These are phyloP conservation scores for Pyrrhia umbra DNA, from an alignment of 2,888 invertebrate genomes.

Conservation along the genomic window DNA sequence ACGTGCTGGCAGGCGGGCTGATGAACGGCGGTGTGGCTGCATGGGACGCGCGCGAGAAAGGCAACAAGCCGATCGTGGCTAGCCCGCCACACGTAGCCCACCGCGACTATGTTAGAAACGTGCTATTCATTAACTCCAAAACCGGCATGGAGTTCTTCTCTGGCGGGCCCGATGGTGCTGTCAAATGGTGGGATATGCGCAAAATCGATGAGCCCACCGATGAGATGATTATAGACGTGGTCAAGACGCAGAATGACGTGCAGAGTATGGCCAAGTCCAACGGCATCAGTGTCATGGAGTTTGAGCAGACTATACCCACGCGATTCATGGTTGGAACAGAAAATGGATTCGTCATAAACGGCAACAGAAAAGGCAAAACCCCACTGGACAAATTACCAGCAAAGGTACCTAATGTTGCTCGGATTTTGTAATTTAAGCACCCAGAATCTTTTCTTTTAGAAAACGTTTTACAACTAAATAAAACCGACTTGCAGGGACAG, in stretches of 20 bases:
- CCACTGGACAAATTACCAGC: slow-evolving; percentile 91
- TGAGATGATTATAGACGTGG: slow-evolving; percentile 92
- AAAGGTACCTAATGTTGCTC: no score
- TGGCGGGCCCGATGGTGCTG: slow-evolving; percentile 96
- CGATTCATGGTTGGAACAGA: slow-evolving; percentile 94
- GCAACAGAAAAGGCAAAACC: slow-evolving; percentile 93
- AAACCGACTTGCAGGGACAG: no score
- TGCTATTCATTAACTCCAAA: slow-evolving; percentile 97
- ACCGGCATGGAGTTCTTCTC: slow-evolving; percentile 98
- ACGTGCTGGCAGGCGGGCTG: slow-evolving; percentile 92
- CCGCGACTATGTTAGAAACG: slow-evolving; percentile 95
- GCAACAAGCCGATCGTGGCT: slow-evolving; percentile 91
- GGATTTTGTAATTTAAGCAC: no score
- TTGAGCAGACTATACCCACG: slow-evolving; percentile 93
- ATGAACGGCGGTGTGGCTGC: slow-evolving; percentile 92
- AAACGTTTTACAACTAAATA: no score
- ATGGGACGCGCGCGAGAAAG: slow-evolving; percentile 95
- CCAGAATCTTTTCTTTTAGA: no score
- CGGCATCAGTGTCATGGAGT: slow-evolving; percentile 92
- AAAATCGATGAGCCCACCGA: slow-evolving; percentile 92
- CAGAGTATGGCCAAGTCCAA: slow-evolving; percentile 89
- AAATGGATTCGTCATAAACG: slow-evolving; percentile 91
- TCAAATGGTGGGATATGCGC: slow-evolving; percentile 94
- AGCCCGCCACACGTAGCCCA: slow-evolving; percentile 95
- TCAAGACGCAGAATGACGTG: slow-evolving; percentile 86